Evolutionary conservation across 2,797 vertebrate species (phyloP), one percentile per base, ranked within the genome.

Genomic region (Periophthalmus magnuspinnatus): DNA sequence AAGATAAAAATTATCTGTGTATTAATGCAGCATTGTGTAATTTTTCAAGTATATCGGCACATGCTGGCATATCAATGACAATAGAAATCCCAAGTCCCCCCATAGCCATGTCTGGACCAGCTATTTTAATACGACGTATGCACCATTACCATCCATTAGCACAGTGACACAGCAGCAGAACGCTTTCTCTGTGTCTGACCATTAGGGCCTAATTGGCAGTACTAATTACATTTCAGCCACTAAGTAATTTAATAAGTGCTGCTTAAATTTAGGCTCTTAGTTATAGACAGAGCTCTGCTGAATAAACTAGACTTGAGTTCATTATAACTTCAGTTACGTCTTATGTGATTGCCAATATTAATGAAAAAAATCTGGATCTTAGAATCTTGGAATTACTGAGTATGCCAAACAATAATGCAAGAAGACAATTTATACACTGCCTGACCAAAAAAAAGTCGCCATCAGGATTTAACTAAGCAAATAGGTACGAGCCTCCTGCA

Each of bases 181-280:
- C 11, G 38, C 62, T 19, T 5, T 47, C 62, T 19, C 21, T 24
- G 21, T 24, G 21, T 45, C 62, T 64, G 21, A 47, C 38, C 28
- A 17, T 63, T 24, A 63, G 13, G 14, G 21, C 11, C 22, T 64
- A 28, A 64, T 47, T 64, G 62, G 22, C 41, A 28, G 22, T 22
- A 47, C 62, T 64, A 64, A 64, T 64, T 64, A 64, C 22, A 64
- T 28, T 32, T 48, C 14, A 64, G 41, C 22, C 62, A 48, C 38
- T 32, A 64, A 48, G 62, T 64, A 47, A 64, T 47, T 47, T 64
- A 32, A 64, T 48, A 47, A 64, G 62, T 64, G 62, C 62, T 45
- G 32, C 41, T 48, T 48, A 28, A 64, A 64, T 24, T 28, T 17
- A 64, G 61, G 38, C 1, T 22, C 6, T 4, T 17, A 24, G 48